Percentiles rank a stretch among this genome's conserved stretches.
phyloP scores from a whole-genome alignment of 2,888 invertebrate genomes.

The Drosophila vallismaia region DNA sequence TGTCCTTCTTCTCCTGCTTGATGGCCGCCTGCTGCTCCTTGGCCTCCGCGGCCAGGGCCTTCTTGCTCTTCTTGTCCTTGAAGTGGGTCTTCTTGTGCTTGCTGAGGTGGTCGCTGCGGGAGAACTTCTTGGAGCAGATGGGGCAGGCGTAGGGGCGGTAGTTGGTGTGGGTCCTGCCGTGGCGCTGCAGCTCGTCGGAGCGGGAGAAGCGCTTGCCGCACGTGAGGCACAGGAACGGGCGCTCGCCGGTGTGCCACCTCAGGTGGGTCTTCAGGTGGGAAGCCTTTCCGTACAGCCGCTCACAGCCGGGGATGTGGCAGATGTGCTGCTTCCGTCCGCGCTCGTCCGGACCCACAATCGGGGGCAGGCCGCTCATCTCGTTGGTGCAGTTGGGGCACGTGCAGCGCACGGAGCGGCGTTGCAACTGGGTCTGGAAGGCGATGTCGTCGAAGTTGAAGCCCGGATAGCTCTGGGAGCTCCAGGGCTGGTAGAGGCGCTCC shows the following conservation, averaged over 20 bases:
- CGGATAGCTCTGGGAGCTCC: slow-evolving; percentile 82
- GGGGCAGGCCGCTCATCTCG: slow-evolving; percentile 91
- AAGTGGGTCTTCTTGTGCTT: slow-evolving; percentile 96
- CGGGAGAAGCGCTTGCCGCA: slow-evolving; percentile 96
- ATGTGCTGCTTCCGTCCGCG: slow-evolving; percentile 92
- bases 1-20: slow-evolving; percentile 68
- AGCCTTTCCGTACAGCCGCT: slow-evolving; percentile 95
- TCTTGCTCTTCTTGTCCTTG: slow-evolving; percentile 83
- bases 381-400: slow-evolving; percentile 92
- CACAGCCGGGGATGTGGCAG: slow-evolving; percentile 94
- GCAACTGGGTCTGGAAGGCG: slow-evolving; percentile 85
- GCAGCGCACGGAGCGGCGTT: slow-evolving; percentile 90
- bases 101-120: slow-evolving; percentile 96
- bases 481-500: slow-evolving; percentile 81
- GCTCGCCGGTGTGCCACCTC: slow-evolving; percentile 96
- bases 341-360: slow-evolving; percentile 89
- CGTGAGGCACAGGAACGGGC: slow-evolving; percentile 94
- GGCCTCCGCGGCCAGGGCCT: slow-evolving; percentile 75
- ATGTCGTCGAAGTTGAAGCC: slow-evolving; percentile 83
- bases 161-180: slow-evolving; percentile 94
- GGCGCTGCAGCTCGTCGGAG: slow-evolving; percentile 95
- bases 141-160: slow-evolving; percentile 95
- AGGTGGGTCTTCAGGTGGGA: slow-evolving; percentile 96
- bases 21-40: slow-evolving; percentile 68
- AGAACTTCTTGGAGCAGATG: slow-evolving; percentile 94